A percentile compares a stretch with the other conserved stretches of the same genome.
phyloP scores from a whole-genome alignment of 2,888 invertebrate species.

The Lottia scabra region DNA sequence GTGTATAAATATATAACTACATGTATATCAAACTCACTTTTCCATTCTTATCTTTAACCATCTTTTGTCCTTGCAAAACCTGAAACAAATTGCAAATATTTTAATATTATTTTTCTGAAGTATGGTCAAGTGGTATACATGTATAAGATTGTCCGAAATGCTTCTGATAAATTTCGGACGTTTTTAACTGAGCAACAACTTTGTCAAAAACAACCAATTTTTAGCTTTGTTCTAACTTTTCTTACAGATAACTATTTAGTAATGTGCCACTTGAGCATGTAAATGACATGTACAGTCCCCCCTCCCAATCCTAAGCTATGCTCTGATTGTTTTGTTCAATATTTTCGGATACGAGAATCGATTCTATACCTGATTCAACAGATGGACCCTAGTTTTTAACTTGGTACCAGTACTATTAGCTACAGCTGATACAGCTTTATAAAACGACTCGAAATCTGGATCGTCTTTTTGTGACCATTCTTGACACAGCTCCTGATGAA shows the following conservation, averaged over 20 bases:
- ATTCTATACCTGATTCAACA: constrained; percentile 62
- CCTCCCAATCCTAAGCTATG: too few species aligned
- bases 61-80: constrained; percentile 29
- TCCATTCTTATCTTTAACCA: background rate
- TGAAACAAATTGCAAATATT: constrained; percentile 4
- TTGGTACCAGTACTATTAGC: constrained; percentile 66
- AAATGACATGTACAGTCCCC: background rate
- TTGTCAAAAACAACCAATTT: too few species aligned
- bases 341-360: background rate
- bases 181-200: background rate
- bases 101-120: too few species aligned
- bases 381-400: constrained; percentile 63
- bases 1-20: too few species aligned
- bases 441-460: constrained; percentile 63
- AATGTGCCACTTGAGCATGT: too few species aligned
- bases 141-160: too few species aligned
- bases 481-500: constrained; percentile 57
- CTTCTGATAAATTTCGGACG: too few species aligned
- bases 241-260: too few species aligned
- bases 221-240: too few species aligned
- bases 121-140: too few species aligned
- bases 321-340: background rate
- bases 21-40: background rate
- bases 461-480: constrained; percentile 64
- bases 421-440: constrained; percentile 61